phyloP scores from a whole-genome alignment of 2,113 vertebrate genomes.

The Paradisaea rubra region DNA sequence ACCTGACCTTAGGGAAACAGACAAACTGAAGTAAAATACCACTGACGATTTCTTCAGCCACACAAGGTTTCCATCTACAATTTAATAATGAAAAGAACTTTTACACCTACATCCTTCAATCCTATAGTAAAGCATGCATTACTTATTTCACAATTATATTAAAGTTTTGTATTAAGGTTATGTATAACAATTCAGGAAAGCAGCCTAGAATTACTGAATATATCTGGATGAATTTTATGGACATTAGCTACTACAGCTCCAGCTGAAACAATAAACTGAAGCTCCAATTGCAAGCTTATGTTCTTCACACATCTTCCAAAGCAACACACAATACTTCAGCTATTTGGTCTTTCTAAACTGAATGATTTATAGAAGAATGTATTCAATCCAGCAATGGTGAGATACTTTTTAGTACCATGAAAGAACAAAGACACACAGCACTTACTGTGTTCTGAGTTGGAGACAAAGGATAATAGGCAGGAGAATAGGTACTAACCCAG shows the following conservation, averaged over 20 bases:
- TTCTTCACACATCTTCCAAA: neutral
- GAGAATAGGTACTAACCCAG: neutral
- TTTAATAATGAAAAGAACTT: neutral
- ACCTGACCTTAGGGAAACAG: neutral
- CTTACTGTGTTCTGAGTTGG: neutral
- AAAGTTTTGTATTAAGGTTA: neutral
- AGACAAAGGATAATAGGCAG: neutral
- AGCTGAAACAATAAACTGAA: neutral
- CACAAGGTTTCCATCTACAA: neutral
- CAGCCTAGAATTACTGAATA: neutral
- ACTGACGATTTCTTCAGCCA: neutral
- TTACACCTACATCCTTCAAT: neutral
- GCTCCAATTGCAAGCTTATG: neutral
- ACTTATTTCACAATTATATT: neutral
- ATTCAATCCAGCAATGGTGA: neutral
- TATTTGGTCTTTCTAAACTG: neutral
- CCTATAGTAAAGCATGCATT: neutral
- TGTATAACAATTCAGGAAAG: neutral
- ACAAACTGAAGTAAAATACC: neutral
- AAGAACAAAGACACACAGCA: neutral
- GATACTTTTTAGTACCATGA: neutral
- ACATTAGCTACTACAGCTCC: neutral
- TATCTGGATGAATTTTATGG: neutral
- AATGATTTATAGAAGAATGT: neutral
- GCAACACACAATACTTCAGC: neutral